These are phyloP conservation scores for Lucilia sericata DNA, from an alignment of 1,140 invertebrate genomes.

Conservation along the genomic window DNA sequence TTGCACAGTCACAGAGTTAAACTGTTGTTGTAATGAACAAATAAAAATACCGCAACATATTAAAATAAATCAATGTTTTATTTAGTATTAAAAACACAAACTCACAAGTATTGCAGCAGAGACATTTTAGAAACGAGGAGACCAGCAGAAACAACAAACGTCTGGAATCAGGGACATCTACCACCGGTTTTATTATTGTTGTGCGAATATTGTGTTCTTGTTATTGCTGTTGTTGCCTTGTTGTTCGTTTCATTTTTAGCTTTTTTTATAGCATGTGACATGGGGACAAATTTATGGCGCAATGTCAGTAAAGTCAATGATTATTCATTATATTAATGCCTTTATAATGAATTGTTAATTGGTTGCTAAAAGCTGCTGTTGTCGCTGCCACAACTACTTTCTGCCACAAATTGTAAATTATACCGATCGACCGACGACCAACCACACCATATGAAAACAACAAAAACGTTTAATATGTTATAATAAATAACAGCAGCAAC, in stretches of 20 bases:
- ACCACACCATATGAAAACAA: neutral
- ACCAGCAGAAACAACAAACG: neutral
- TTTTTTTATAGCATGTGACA: constrained; percentile 38
- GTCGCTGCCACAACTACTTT: constrained; percentile 46
- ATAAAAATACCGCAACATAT: neutral
- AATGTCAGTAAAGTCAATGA: constrained; percentile 40
- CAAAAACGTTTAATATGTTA: neutral
- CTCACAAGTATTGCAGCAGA: neutral
- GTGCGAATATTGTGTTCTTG: neutral
- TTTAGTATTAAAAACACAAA: neutral
- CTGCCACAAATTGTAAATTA: constrained; percentile 56
- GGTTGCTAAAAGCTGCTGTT: constrained; percentile 45
- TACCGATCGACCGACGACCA: constrained; percentile 50
- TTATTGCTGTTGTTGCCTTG: neutral
- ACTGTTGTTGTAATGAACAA: neutral
- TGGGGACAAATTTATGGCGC: constrained; percentile 45
- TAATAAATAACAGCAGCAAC: constrained; percentile 10
- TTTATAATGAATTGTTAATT: constrained; percentile 45
- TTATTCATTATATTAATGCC: constrained; percentile 44
- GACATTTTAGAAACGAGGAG: neutral
- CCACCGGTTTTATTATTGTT: neutral
- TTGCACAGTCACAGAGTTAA: neutral
- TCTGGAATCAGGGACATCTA: constrained; percentile 9
- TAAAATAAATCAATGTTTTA: constrained; percentile 8
- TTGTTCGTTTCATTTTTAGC: neutral